Evolutionary conservation across 2,113 vertebrate genomes (phyloP).

Genomic region (Heterotilapia buettikoferi): DNA sequence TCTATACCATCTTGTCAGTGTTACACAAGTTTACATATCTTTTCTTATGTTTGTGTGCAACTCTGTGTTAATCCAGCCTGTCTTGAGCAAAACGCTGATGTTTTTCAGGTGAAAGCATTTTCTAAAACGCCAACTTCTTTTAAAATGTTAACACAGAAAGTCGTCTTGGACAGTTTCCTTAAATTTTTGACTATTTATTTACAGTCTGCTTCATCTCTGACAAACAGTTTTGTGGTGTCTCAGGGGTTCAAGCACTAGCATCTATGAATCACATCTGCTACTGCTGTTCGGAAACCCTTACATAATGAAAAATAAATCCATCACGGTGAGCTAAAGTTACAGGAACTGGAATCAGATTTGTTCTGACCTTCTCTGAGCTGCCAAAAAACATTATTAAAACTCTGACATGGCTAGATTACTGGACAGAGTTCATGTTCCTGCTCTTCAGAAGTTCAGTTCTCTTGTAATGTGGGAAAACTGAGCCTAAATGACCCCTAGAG

Average conservation of each 20-base stretch:
- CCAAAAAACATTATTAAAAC: not conserved
- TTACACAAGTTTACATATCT: not conserved
- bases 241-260: not conserved
- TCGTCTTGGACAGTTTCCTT: not conserved
- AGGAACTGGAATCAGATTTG: not conserved
- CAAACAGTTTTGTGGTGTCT: not conserved
- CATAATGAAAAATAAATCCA: not conserved
- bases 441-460: fast-evolving
- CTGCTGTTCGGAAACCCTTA: not conserved
- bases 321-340: fast-evolving
- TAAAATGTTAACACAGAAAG: not conserved
- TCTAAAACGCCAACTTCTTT: not conserved
- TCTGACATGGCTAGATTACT: not conserved
- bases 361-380: not conserved
- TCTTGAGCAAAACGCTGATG: not conserved
- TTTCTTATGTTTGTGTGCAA: not conserved
- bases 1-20: not conserved
- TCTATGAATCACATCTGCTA: not conserved
- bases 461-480: not conserved
- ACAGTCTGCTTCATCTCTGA: not conserved
- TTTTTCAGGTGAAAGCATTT: not conserved
- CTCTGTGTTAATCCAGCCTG: not conserved
- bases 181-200: not conserved
- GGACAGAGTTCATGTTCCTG: fast-evolving
- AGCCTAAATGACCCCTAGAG: not conserved